Conservation (phyloP, 1,140 invertebrate species). For the Cardiocondyla obscurior region DNA sequence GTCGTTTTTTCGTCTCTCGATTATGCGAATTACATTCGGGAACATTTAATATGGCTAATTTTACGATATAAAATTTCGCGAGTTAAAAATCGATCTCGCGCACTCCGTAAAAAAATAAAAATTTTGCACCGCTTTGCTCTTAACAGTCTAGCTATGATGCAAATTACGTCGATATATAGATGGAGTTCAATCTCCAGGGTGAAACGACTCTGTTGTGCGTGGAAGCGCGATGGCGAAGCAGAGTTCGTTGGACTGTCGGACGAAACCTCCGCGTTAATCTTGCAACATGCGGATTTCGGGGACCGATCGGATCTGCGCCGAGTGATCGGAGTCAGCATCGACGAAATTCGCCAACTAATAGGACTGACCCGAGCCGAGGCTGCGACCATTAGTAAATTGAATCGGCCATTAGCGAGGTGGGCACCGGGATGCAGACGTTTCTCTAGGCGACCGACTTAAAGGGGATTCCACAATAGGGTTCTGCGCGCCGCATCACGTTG, state of each 20-base stretch:
- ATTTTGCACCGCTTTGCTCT: not conserved
- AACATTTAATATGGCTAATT: not conserved
- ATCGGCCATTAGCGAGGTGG: slow-evolving; percentile 37
- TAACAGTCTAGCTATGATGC: not conserved
- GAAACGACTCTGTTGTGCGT: not conserved
- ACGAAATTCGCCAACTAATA: slow-evolving; percentile 43
- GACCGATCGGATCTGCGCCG: slow-evolving; percentile 23
- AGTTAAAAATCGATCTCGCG: not conserved
- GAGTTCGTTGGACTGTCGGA: not conserved
- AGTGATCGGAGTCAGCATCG: slow-evolving; percentile 16
- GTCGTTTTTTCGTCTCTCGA: not conserved
- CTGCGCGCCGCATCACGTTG: not conserved
- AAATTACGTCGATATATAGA: not conserved
- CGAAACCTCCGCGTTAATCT: slow-evolving; percentile 23
- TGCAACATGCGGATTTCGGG: slow-evolving; percentile 18
- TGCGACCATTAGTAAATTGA: slow-evolving; percentile 52
- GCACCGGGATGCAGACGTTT: slow-evolving; percentile 11
- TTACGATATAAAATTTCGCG: not conserved
- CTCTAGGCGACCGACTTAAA: slow-evolving; percentile 42
- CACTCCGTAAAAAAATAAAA: not conserved
- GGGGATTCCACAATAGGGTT: slow-evolving; percentile 12
- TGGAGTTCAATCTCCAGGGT: not conserved
- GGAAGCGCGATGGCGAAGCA: not conserved
- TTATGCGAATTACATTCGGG: not conserved
- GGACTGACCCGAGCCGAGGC: slow-evolving; percentile 15